A percentile compares a stretch with the other conserved stretches of the same genome.
Conservation (phyloP, 2,888 invertebrate species). For the Cephus rjabovi region DNA sequence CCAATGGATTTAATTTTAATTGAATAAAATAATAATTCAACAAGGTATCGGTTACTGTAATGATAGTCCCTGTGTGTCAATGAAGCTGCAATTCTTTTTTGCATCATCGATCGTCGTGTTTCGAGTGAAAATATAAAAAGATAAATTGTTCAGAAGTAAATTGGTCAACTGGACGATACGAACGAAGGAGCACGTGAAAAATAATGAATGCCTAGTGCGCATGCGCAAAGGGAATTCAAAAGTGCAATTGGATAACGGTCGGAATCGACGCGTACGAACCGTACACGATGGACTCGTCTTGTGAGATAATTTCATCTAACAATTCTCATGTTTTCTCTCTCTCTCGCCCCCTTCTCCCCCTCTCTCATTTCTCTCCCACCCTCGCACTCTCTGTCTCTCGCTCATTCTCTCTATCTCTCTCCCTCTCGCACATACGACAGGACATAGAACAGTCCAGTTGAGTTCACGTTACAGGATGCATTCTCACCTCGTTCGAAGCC, state of each 20-base stretch:
- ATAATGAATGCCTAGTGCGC: neutral
- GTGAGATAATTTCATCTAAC: neutral
- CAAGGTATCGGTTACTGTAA: neutral
- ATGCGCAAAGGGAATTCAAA: neutral
- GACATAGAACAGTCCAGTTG: neutral
- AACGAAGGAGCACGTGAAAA: neutral
- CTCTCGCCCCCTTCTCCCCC: neutral
- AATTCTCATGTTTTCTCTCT: conserved; percentile 11
- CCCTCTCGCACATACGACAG: neutral
- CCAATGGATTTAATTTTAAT: neutral
- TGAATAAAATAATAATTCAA: neutral
- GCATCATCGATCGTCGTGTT: neutral
- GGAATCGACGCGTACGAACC: neutral
- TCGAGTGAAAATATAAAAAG: neutral
- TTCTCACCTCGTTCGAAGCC: conserved; percentile 1
- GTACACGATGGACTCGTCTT: neutral
- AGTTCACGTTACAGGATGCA: neutral
- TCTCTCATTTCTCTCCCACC: neutral
- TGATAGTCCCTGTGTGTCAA: neutral
- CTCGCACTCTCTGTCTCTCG: neutral
- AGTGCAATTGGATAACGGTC: neutral
- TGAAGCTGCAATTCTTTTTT: too few species aligned
- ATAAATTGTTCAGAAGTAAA: neutral
- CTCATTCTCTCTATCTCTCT: neutral
- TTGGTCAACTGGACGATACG: neutral